Conservation (phyloP, 1,140 invertebrate genomes). For the Euwallacea fornicatus region DNA sequence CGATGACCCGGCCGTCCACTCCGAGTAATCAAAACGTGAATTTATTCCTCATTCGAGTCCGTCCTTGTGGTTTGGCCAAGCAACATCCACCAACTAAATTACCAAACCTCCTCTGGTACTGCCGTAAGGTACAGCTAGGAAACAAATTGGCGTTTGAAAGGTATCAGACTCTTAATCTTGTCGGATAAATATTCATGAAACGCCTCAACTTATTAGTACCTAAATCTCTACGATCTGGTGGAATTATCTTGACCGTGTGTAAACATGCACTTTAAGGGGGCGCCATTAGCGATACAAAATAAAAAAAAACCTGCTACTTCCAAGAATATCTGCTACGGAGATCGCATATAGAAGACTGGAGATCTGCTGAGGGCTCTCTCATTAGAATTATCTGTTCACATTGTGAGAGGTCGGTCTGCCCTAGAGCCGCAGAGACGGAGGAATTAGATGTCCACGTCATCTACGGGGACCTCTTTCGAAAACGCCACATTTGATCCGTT, state of each 20-base stretch:
- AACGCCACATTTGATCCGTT: no score
- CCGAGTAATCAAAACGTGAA: no score
- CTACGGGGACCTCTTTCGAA: no score
- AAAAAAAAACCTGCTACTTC: constrained; percentile 12
- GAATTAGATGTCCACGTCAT: no score
- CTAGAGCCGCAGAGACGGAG: no score
- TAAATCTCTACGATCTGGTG: constrained; percentile 31
- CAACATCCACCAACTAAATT: no score
- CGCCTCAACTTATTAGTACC: constrained; percentile 38
- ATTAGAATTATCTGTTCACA: constrained; percentile 7
- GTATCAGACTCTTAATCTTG: constrained; percentile 23
- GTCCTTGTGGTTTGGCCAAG: no score
- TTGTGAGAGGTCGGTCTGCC: no score
- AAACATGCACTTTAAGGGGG: constrained; percentile 20
- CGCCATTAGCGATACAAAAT: constrained; percentile 19
- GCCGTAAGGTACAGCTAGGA: neutral
- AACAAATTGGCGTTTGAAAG: constrained; percentile 30
- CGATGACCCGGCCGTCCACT: no score
- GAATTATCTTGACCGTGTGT: constrained; percentile 30
- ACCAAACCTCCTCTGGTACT: no score
- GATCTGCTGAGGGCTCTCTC: constrained; percentile 4
- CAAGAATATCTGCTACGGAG: constrained; percentile 17
- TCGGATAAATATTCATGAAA: constrained; percentile 39
- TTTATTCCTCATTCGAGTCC: no score
- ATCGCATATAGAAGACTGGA: constrained; percentile 2